Base-by-base conservation (phyloP, 2,888 invertebrate species). In the Heliconius ismenius region DNA sequence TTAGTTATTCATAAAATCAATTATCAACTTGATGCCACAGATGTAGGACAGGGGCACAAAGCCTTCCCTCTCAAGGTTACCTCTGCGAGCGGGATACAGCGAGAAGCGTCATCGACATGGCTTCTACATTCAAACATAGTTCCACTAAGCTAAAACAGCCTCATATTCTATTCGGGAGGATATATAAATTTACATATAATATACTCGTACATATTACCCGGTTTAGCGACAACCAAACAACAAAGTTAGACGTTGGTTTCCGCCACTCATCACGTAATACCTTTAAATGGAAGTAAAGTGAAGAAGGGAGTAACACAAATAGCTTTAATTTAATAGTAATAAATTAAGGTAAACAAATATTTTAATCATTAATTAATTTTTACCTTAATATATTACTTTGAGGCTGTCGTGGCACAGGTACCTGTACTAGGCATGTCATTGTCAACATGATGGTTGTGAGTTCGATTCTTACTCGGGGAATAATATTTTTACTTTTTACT, bases 161-260 rank as follows among this genome's bases (percentile, higher is more conserved):
- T 62, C 13, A 62, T 62, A 24, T 62, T 62, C 2, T 2, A 62
- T 62, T 62, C 26, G 4, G 24, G 15, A 1, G 13, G 24, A 26
- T 62, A 62, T 62, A 26, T 62, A 28, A 18, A 62, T 62, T 62
- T 62, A 26, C 62, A 28, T 62, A 26, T 18, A 62, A 62, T 62
- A 62, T 62, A n/a, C n/a, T n/a, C n/a, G n/a, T n/a, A 62, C 62
- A 62, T 62, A 62, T 62, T 62, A 18, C 24, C 62, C 62, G 26
- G 26, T 15, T 28, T 26, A 11, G 26, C 24, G 15, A 26, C 62
- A 62, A 26, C 62, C 26, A 26, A 62, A 28, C 62, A 62, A 62
- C 26, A 62, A 28, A 26, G 26, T 62, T 26, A 62, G 62, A 18
- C 62, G 62, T 62, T 26, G 26, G 7, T 26, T 62, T 62, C 26